phyloP scores from a whole-genome alignment of 2,797 vertebrate species.

The Enteromius unitaeniatus region DNA sequence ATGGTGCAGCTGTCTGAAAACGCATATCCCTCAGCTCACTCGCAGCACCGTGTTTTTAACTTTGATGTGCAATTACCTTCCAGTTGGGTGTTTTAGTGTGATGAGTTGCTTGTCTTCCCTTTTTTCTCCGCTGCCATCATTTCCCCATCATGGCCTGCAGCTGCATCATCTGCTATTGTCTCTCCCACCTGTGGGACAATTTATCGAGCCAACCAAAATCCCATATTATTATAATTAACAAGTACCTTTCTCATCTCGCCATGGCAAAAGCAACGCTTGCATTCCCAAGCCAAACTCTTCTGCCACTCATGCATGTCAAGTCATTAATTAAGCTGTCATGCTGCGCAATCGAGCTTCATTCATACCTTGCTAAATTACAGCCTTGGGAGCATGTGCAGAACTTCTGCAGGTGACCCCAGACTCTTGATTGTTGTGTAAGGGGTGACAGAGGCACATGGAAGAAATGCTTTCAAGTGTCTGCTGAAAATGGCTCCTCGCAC shows the following conservation, averaged over 20 bases:
- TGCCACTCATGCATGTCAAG: conserved; percentile 65
- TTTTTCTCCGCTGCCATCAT: conserved; percentile 52
- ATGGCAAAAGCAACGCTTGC: conserved; percentile 45
- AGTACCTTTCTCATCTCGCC: conserved; percentile 52
- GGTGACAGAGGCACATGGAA: conserved; percentile 34
- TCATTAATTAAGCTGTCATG: conserved; percentile 70
- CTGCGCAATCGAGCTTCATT: conserved; percentile 60
- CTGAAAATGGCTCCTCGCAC: conserved; percentile 41
- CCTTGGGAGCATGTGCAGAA: conserved; percentile 50
- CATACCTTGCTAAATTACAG: conserved; percentile 63
- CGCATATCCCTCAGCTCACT: conserved; percentile 31
- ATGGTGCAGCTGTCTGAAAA: conserved; percentile 27
- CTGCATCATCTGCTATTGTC: conserved; percentile 70
- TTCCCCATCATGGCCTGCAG: conserved; percentile 61
- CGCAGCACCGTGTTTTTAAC: conserved; percentile 38
- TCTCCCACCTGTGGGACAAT: conserved; percentile 64
- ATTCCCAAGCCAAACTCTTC: conserved; percentile 53
- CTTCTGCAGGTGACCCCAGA: conserved; percentile 47
- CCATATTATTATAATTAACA: conserved; percentile 72
- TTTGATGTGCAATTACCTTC: conserved; percentile 64
- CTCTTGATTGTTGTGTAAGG: neutral
- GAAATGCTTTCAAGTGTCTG: conserved; percentile 44
- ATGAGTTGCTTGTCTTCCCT: conserved; percentile 60
- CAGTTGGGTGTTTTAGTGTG: conserved; percentile 57
- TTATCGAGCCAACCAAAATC: conserved; percentile 61